phyloP scores from a whole-genome alignment of 2,113 vertebrate genomes.

The Phalacrocorax carbo region DNA sequence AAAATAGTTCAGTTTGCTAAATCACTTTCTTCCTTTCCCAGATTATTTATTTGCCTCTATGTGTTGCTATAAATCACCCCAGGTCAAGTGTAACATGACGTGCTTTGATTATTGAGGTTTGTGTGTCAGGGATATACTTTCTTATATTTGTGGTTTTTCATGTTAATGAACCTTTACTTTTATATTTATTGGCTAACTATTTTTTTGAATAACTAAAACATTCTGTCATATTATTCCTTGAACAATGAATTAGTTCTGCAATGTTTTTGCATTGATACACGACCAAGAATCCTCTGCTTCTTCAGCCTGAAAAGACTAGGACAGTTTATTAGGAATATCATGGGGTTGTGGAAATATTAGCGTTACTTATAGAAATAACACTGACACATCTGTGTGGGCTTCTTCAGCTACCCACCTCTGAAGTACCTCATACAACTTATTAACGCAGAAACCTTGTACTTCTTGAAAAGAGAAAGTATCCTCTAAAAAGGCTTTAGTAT shows the following conservation, averaged over 20 bases:
- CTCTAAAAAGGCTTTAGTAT: not conserved
- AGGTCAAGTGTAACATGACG: not conserved
- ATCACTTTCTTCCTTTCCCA: not conserved
- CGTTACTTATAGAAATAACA: not conserved
- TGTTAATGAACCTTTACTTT: not conserved
- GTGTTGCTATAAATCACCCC: not conserved
- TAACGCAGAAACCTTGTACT: not conserved
- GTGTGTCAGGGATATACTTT: not conserved
- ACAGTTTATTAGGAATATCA: not conserved
- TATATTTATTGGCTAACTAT: not conserved
- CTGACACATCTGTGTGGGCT: not conserved
- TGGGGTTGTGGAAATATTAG: not conserved
- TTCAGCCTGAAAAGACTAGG: not conserved
- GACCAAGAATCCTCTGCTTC: not conserved
- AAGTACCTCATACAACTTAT: not conserved
- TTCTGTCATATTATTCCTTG: not conserved
- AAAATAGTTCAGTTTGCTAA: not conserved
- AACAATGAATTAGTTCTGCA: not conserved
- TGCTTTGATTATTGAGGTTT: not conserved
- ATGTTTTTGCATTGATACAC: not conserved
- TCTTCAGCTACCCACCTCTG: not conserved
- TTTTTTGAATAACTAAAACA: not conserved
- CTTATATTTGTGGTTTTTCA: not conserved
- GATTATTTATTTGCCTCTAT: not conserved
- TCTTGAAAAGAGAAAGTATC: not conserved